Evolutionary conservation across 2,888 invertebrate genomes (phyloP).

Genomic region (Bhutanitis thaidina): DNA sequence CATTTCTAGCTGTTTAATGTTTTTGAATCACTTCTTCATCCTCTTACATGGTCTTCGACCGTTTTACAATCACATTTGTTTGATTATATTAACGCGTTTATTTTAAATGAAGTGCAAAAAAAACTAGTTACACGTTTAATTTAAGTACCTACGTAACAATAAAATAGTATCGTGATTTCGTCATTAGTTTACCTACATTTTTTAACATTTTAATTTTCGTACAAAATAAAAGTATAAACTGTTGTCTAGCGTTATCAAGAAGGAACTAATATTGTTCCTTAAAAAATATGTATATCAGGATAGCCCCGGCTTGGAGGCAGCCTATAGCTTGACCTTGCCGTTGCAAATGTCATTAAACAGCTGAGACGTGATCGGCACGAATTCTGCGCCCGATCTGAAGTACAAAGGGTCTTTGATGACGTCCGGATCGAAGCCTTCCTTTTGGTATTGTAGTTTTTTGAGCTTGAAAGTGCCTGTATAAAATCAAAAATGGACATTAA

Average conservation of each 20-base stretch:
- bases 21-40: conserved; percentile 4
- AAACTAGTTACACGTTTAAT: conserved; percentile 1
- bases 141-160: background rate
- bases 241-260: background rate
- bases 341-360: conserved; percentile 80
- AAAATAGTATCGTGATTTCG: conserved; percentile 1
- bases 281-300: background rate
- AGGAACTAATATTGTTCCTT: background rate
- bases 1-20: conserved; percentile 1
- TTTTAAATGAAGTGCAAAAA: conserved; percentile 10
- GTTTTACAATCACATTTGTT: conserved; percentile 8
- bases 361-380: conserved; percentile 80
- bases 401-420: conserved; percentile 87
- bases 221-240: background rate
- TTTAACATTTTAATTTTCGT: background rate
- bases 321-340: conserved; percentile 67
- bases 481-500: background rate
- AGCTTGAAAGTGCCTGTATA: conserved; percentile 93
- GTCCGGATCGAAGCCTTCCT: conserved; percentile 89
- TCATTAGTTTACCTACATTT: background rate
- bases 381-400: conserved; percentile 77
- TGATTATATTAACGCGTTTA: conserved; percentile 8
- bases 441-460: conserved; percentile 91
- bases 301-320: background rate
- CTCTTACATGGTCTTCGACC: conserved; percentile 12